Base-by-base conservation (phyloP, 2,797 vertebrate species). In the Hemibagrus guttatus region DNA sequence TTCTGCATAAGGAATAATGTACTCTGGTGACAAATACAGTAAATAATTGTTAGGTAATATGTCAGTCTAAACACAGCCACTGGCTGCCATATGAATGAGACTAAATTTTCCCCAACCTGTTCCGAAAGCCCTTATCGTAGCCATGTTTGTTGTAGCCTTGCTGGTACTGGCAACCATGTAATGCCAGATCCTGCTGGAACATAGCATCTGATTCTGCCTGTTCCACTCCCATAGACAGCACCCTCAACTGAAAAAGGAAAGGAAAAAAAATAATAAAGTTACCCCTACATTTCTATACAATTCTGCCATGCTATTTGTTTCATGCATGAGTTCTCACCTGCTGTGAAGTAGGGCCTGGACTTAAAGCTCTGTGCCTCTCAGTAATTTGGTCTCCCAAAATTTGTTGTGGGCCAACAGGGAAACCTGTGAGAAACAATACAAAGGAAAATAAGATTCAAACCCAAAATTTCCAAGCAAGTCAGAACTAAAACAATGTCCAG, bases 181-280 rank as follows among this genome's bases (percentile, higher is more conserved):
- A 90, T 74, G 96, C 96, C 54, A 99, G 94, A 87, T 99, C 98
- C 87, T 97, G 97, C 75, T 98, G 97, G 52, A 97, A 93, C 0
- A 96, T 91, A 0, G 97, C 97, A 89, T 99, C 98, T 85, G 99
- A 88, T 0, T 97, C 96, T 17, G 96, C 95, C 9, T 97, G 97
- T 84, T 96, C 97, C 83, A 97, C 90, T 76, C 97, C 96, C 90
- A 98, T 92, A 7, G 94, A 92, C 54, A 97, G 92, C 0, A 92
- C 94, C 92, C 95, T 97, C 94, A 99, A 96, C 98, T 99, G 91
- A 6, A 64, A n/a, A n/a, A n/a, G n/a, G n/a, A n/a, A n/a, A n/a
- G n/a, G n/a, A n/a, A n/a, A 90, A 54, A 91, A 68, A 91, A 66
- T 23, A 54, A 42, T 17, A 26, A n/a, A 66, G 7, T 56, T 12